phyloP scores from a whole-genome alignment of 2,888 invertebrate species.

The Apodemia duryi region DNA sequence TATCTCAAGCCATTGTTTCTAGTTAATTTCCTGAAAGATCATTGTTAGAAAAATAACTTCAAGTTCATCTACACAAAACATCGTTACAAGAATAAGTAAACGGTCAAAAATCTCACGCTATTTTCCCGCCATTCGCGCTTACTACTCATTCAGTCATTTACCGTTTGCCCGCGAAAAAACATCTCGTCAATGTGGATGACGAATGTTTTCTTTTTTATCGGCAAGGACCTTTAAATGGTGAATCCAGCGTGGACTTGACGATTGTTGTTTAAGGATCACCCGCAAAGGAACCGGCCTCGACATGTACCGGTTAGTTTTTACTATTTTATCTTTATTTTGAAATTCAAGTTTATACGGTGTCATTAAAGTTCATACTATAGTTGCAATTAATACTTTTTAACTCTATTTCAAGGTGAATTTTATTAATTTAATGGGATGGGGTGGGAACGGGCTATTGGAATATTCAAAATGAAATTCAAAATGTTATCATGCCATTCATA shows the following conservation, averaged over 20 bases:
- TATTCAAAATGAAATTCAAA: no score
- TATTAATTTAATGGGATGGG: no score
- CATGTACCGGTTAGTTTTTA: conserved; percentile 66
- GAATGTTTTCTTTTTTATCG: conserved; percentile 46
- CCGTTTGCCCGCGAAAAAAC: conserved; percentile 15
- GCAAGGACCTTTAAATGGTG: conserved; percentile 55
- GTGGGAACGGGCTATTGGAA: no score
- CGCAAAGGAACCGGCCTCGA: conserved; percentile 35
- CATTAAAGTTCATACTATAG: neutral
- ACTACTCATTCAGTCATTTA: conserved; percentile 14
- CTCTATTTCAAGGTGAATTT: no score
- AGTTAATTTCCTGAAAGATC: conserved; percentile 7
- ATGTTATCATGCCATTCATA: no score
- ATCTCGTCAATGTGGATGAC: conserved; percentile 14
- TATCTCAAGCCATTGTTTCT: conserved; percentile 9
- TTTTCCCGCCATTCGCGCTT: conserved; percentile 12
- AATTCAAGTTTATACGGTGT: neutral
- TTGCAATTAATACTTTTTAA: neutral
- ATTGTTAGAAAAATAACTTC: conserved; percentile 22
- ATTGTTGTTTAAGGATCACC: conserved; percentile 40
- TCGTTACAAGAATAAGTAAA: conserved; percentile 13
- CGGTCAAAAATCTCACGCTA: conserved; percentile 17
- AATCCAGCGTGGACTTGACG: conserved; percentile 42
- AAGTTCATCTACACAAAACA: conserved; percentile 28
- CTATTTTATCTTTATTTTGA: conserved; percentile 36